Evolutionary conservation across 2,797 vertebrate genomes (phyloP).

Genomic region (Periparus ater): DNA sequence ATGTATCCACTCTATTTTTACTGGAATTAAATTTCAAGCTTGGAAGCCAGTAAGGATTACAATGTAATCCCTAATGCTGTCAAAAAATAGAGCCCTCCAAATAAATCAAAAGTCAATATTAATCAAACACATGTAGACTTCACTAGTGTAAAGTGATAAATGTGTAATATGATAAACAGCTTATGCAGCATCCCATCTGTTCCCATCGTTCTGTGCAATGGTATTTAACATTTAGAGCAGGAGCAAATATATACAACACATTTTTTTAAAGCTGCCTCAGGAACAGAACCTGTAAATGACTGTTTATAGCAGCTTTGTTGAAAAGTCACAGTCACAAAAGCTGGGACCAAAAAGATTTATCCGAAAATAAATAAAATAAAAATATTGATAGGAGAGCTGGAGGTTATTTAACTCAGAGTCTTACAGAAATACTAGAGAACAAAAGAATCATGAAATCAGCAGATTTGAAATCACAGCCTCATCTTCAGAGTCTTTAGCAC

Average conservation of each 20-base stretch:
- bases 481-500: neutral
- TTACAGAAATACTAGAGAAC: neutral
- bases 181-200: slow-evolving; percentile 63
- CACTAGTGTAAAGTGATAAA: slow-evolving; percentile 43
- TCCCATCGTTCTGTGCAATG: slow-evolving; percentile 26
- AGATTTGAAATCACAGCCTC: neutral
- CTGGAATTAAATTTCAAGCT: neutral
- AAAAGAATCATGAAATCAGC: neutral
- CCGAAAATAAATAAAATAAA: neutral
- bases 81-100: slow-evolving; percentile 11
- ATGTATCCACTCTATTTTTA: neutral
- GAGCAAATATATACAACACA: slow-evolving; percentile 46
- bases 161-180: slow-evolving; percentile 52
- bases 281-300: slow-evolving; percentile 22
- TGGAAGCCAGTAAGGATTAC: neutral
- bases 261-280: slow-evolving; percentile 36
- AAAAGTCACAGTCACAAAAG: neutral
- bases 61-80: neutral
- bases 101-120: slow-evolving; percentile 47
- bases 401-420: neutral
- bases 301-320: slow-evolving; percentile 44
- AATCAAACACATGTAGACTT: slow-evolving; percentile 45
- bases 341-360: neutral
- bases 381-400: neutral
- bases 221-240: slow-evolving; percentile 59